Evolutionary conservation across 2,797 vertebrate genomes (phyloP), one percentile per base, ranked within the genome.

Genomic region (Sylvilagus floridanus): DNA sequence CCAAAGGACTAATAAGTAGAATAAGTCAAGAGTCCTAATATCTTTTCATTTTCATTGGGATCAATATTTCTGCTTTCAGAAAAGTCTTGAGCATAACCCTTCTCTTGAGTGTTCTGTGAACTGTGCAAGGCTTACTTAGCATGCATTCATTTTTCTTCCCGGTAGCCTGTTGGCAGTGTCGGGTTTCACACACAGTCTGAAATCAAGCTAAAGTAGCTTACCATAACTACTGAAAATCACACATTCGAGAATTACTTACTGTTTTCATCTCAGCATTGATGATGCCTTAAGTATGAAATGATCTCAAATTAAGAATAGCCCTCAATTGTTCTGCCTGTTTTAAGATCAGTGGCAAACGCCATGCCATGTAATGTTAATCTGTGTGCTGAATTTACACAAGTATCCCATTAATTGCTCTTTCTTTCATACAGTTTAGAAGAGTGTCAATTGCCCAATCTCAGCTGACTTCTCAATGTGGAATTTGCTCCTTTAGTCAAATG

Each of bases 21-120:
- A 42, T 32, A 90, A 92, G 32, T 24, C 28, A 66, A 84, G 2
- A 28, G 28, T 79, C 35, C 32, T 54, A 4, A 71, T 81, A 65
- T 87, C 11, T 66, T 76, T 81, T 28, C 26, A 77, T 71, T 91
- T 96, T 78, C 32, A 35, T 22, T 57, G 22, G 28, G 78, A 68
- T 65, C 19, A 37, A 85, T 88, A 85, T 78, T 88, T 96, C 78
- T 90, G 24, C n/a, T 63, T 19, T 32, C 8, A 52, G 68, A 37
- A 85, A 83, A 71, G 35, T 77, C 52, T 65, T 76, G 19, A n/a
- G 72, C 57, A 6, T 30, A 50, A 72, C 17, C 7, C 42, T 47
- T 84, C n/a, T 71, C 17, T 54, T 22, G 69, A 14, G 8, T 75
- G 13, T 37, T 32, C 2, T 79, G 52, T 76, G 82, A 62, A 32